Percentiles rank a stretch among this genome's conserved stretches.
Evolutionary conservation across 2,113 vertebrate species (phyloP).

Genomic region (Larimichthys crocea): DNA sequence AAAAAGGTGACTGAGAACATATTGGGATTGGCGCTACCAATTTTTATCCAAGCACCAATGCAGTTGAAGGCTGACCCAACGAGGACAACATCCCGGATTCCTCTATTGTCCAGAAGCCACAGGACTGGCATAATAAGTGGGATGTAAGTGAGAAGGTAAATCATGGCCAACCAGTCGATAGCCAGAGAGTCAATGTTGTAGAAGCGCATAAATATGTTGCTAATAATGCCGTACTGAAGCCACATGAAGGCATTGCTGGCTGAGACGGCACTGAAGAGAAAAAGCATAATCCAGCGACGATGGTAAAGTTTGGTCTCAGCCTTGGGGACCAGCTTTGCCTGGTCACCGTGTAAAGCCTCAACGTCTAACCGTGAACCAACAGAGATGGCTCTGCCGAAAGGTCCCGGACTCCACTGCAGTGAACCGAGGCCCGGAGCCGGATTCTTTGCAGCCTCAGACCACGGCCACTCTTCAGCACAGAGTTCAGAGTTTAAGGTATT

Average conservation of each 20-base stretch:
- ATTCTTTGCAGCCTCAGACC: conserved; percentile 45
- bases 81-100: conserved; percentile 88
- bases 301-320: conserved; percentile 78
- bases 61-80: conserved; percentile 88
- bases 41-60: conserved; percentile 91
- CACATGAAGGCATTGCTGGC: conserved; percentile 92
- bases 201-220: conserved; percentile 87
- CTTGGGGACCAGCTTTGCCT: conserved; percentile 12
- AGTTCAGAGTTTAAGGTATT: conserved; percentile 52
- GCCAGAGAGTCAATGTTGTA: conserved; percentile 85
- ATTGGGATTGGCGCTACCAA: conserved; percentile 84
- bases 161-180: conserved; percentile 92
- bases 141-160: conserved; percentile 89
- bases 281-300: conserved; percentile 88
- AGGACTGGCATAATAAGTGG: conserved; percentile 89
- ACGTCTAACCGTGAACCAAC: conserved; percentile 38
- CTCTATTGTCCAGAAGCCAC: conserved; percentile 83
- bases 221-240: conserved; percentile 91
- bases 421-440: conserved; percentile 31
- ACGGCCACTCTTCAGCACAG: conserved; percentile 16
- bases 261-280: conserved; percentile 90
- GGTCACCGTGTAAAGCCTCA: conserved; percentile 14
- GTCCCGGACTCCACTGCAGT: conserved; percentile 57
- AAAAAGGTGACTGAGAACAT: conserved; percentile 86
- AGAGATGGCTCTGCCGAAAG: conserved; percentile 42